Evolutionary conservation across 2,113 vertebrate species (phyloP), one percentile per base, ranked within the genome.

Genomic region (Gallinago jamesoni): DNA sequence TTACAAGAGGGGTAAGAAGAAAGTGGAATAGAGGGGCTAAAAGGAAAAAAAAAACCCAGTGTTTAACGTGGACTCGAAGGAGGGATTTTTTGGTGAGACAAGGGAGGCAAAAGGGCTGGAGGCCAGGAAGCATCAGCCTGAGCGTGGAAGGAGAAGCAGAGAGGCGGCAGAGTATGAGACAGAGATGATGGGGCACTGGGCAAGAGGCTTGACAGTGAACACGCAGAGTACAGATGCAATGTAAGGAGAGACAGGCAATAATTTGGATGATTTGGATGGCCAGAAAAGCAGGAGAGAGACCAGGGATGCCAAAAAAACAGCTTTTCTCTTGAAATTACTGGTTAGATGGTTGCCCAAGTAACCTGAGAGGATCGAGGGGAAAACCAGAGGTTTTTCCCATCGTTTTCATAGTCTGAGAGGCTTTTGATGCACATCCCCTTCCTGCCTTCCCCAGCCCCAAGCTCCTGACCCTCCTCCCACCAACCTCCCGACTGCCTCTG

Each of bases 361-460:
- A 82, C 13, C 35, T 4, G 41, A 8, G 56, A 93, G 43, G 66
- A 72, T 39, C 22, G 11, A 74, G 20, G 48, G 10, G 39, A 90
- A 90, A 3, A 2, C 2, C 10, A 20, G 22, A 47, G 1, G n/a
- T 31, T 33, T 28, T 30, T 73, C 12, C 79, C 56, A 85, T 82
- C 90, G 85, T 87, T 93, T 85, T 82, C 70, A n/a, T 6, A 77
- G 72, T 20, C 76, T 22, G 68, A 86, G 53, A 75, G 31, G 45
- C 63, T 75, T 90, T 86, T 64, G 64, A 83, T 67, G 82, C 77
- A 21, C 75, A 90, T 70, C 73, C 78, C 70, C 84, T 90, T 83
- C 92, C 90, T 83, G 90, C 59, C 85, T 78, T 66, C 60, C 83
- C 37, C 18, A 85, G 63, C 39, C 70, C 63, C 63, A 16, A 75